These are phyloP conservation scores for Monopis laevigella DNA, from an alignment of 2,888 invertebrate genomes.

Conservation along the genomic window DNA sequence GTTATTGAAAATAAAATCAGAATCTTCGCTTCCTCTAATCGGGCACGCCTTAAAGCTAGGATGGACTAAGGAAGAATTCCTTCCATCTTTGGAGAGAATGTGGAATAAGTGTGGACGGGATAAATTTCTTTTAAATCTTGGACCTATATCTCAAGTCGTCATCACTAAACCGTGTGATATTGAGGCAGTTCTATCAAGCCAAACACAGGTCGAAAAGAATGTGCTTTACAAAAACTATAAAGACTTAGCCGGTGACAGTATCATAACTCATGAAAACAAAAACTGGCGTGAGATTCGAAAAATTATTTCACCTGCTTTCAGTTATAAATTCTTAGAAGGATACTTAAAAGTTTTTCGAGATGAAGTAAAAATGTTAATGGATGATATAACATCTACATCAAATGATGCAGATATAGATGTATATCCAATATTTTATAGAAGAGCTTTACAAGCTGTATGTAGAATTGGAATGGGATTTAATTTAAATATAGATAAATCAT, in stretches of 20 bases:
- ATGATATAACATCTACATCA: neutral
- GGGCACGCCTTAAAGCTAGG: conserved; percentile 2
- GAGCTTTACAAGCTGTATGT: neutral
- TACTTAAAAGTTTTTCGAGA: neutral
- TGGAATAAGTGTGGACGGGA: neutral
- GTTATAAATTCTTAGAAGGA: conserved; percentile 2
- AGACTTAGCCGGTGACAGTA: neutral
- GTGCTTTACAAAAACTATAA: neutral
- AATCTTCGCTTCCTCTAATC: neutral
- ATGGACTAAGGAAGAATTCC: neutral
- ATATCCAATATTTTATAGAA: neutral
- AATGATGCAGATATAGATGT: conserved; percentile 1
- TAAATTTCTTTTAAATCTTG: conserved; percentile 4
- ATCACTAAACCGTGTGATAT: conserved; percentile 1
- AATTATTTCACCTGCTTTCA: neutral
- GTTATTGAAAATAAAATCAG: conserved; percentile 1
- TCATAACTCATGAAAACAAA: conserved; percentile 1
- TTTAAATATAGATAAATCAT: neutral
- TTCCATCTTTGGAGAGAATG: conserved; percentile 1
- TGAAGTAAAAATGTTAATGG: neutral
- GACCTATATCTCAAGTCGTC: neutral
- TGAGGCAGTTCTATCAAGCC: conserved; percentile 1
- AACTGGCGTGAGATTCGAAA: neutral
- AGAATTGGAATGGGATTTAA: conserved; percentile 2
- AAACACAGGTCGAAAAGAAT: neutral